phyloP scores from a whole-genome alignment of 2,888 invertebrate species.

The Calameuta idolon region DNA sequence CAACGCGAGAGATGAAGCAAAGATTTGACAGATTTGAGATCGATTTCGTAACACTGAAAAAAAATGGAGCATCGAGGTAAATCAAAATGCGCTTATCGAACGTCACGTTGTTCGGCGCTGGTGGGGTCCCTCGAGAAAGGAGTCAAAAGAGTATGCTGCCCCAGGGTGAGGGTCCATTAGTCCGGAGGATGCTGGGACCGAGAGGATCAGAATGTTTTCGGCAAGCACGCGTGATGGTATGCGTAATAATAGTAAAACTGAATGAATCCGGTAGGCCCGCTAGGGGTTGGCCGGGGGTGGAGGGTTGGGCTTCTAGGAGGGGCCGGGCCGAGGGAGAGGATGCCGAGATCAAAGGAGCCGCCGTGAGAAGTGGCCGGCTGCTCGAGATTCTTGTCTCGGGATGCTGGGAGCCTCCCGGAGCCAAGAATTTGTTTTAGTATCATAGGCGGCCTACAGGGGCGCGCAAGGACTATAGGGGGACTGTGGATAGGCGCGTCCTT shows the following conservation, averaged over 20 bases:
- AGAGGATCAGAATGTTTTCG: neutral
- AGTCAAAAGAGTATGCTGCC: neutral
- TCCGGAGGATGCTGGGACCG: neutral
- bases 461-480: neutral
- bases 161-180: neutral
- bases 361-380: constrained; percentile 65
- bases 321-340: constrained; percentile 47
- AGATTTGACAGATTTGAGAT: neutral
- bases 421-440: constrained; percentile 59
- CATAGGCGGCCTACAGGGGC: constrained; percentile 35
- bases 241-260: constrained; percentile 63
- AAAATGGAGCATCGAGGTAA: neutral
- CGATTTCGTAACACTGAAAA: neutral
- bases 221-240: constrained; percentile 55
- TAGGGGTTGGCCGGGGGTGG: constrained; percentile 26
- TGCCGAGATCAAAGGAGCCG: constrained; percentile 59
- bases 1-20: neutral
- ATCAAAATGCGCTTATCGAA: neutral
- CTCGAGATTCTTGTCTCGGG: constrained; percentile 63
- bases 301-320: constrained; percentile 39
- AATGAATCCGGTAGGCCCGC: constrained; percentile 45
- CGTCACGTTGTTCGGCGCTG: neutral
- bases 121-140: neutral
- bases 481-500: neutral
- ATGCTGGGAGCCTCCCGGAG: constrained; percentile 51